Evolutionary conservation across 2,797 vertebrate genomes (phyloP), one percentile per base, ranked within the genome.

Genomic region (Enteromius unitaeniatus): DNA sequence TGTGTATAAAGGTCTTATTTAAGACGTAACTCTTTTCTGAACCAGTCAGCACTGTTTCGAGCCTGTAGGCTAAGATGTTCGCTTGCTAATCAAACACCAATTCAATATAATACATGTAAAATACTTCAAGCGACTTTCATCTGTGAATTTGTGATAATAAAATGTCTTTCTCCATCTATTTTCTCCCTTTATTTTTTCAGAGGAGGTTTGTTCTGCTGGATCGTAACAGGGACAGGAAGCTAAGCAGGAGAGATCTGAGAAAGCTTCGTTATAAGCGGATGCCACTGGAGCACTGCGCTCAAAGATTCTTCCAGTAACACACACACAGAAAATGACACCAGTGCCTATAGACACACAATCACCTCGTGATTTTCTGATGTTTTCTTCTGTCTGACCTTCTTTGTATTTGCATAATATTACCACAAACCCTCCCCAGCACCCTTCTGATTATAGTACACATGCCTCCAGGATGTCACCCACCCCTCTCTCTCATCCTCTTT

Each of bases 251-350:
- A 85, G 93, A 94, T 85, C 88, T 94, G 86, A 91, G 55, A 89
- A 95, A 93, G 82, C 84, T 95, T 79, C 79, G 45, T 74, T 92
- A 94, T 73, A 94, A 92, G 84, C 89, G 86, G 87, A 92, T 94
- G 92, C 90, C 90, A 37, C 80, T 92, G 82, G 91, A 93, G 86
- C 82, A 92, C 67, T 90, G 88, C 26, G 90, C 93, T 55, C 28
- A 90, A 31, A 31, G 79, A 1, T 92, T 94, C 88, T 92, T 92
- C 77, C 82, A 78, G 79, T 91, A 75, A 85, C 45, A 64, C 49
- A 34, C 67, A 64, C 31, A 47, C 42, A 84, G 14, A 84, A 74
- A 53, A 67, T 55, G 47, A 37, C 55, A 73, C 42, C 45, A 45
- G 34, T 68, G 53, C 75, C 28, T 31, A 78, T 70, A 79, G 40